Conservation (phyloP, 2,797 vertebrate species). For the Notolabrus celidotus region DNA sequence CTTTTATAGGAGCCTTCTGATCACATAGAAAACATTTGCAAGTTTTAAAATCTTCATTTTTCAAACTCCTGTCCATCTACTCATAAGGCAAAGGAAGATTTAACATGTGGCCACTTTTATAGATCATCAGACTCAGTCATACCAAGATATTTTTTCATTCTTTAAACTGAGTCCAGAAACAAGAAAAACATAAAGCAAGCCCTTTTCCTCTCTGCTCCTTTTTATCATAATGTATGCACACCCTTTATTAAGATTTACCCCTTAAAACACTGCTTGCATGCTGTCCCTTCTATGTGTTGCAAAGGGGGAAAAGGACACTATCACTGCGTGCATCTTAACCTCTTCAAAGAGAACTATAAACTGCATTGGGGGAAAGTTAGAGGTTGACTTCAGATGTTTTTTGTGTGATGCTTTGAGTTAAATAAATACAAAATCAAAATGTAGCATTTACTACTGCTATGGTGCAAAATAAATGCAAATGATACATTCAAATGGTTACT, state of each 20-base stretch:
- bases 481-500: too few species aligned
- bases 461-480: too few species aligned
- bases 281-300: slow-evolving; percentile 40
- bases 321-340: slow-evolving; percentile 13
- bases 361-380: too few species aligned
- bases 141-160: slow-evolving; percentile 2
- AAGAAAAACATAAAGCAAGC: neutral
- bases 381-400: too few species aligned
- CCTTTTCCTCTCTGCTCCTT: neutral
- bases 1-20: neutral
- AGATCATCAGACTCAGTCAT: slow-evolving; percentile 21
- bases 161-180: slow-evolving; percentile 10
- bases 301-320: neutral
- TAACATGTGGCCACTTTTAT: slow-evolving; percentile 41
- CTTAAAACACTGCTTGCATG: neutral
- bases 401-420: too few species aligned
- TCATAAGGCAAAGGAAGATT: neutral
- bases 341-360: neutral
- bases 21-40: neutral
- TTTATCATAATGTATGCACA: neutral
- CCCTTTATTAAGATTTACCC: neutral
- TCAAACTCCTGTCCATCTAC: slow-evolving; percentile 1
- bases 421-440: too few species aligned
- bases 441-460: too few species aligned
- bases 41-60: neutral